These are phyloP conservation scores for Dryobotodes eremita DNA, from an alignment of 2,888 invertebrate species.

Conservation along the genomic window DNA sequence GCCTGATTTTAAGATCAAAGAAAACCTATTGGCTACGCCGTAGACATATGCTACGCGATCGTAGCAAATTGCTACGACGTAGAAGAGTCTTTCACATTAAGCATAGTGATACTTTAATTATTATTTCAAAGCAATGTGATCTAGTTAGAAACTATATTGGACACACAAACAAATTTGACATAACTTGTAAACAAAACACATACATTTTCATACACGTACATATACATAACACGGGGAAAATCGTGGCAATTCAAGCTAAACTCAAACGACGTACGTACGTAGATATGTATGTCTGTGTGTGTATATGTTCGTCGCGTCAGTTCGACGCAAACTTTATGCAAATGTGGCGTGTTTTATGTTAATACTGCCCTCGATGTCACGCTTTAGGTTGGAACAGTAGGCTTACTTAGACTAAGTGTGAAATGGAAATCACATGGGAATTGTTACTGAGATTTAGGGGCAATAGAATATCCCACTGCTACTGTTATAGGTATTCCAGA, in stretches of 20 bases:
- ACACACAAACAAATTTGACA: slow-evolving; percentile 13
- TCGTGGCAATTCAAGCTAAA: slow-evolving; percentile 33
- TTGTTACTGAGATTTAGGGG: neutral
- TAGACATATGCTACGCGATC: slow-evolving; percentile 28
- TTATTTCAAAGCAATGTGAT: neutral
- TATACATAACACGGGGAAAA: slow-evolving; percentile 14
- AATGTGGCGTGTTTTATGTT: slow-evolving; percentile 61
- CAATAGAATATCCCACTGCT: neutral
- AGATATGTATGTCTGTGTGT: neutral
- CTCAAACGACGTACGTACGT: slow-evolving; percentile 23
- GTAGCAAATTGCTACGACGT: slow-evolving; percentile 21
- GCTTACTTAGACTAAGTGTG: slow-evolving; percentile 6
- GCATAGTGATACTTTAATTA: neutral
- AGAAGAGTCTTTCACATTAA: neutral
- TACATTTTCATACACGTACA: neutral
- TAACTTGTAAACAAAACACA: slow-evolving; percentile 19
- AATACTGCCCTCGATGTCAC: slow-evolving; percentile 39
- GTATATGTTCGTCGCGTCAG: slow-evolving; percentile 33
- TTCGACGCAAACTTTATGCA: slow-evolving; percentile 59
- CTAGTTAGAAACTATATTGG: neutral
- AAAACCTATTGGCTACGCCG: slow-evolving; percentile 5
- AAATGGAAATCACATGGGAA: neutral
- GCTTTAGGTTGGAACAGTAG: slow-evolving; percentile 30
- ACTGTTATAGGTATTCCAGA: neutral
- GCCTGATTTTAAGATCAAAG: slow-evolving; percentile 38